These are phyloP conservation scores for Chionodraco myersi DNA, from an alignment of 2,113 vertebrate genomes.

Conservation along the genomic window DNA sequence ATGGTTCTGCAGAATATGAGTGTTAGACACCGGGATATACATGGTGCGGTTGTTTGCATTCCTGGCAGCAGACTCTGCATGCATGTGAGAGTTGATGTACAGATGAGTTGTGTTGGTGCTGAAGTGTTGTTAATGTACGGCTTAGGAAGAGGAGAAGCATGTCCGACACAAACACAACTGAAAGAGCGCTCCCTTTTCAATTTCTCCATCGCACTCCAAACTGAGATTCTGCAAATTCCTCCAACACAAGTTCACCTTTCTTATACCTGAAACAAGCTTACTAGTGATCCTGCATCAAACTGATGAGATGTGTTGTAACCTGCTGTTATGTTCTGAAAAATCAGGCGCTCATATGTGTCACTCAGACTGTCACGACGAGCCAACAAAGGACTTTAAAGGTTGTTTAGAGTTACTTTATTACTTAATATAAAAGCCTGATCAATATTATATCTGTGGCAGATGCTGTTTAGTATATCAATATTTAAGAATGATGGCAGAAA, in stretches of 20 bases:
- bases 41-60: slow-evolving; percentile 77
- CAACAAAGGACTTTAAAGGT: not conserved
- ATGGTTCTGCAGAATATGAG: slow-evolving; percentile 69
- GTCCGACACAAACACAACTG: slow-evolving; percentile 30
- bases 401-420: not conserved
- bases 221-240: not conserved
- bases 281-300: not conserved
- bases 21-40: slow-evolving; percentile 76
- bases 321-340: not conserved
- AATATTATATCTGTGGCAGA: too few species aligned
- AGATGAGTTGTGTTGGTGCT: slow-evolving; percentile 63
- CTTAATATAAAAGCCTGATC: too few species aligned
- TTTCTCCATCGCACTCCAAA: not conserved
- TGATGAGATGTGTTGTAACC: not conserved
- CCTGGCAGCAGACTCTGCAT: slow-evolving; percentile 54
- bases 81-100: slow-evolving; percentile 58
- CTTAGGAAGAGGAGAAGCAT: slow-evolving; percentile 36
- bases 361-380: not conserved
- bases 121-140: slow-evolving; percentile 59
- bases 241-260: not conserved
- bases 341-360: not conserved
- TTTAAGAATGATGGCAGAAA: not conserved
- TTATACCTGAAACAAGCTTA: not conserved
- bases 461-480: not conserved
- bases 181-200: slow-evolving; percentile 3